These are phyloP conservation scores for Platycheirus rosarum DNA, from an alignment of 2,888 invertebrate species.

Conservation along the genomic window DNA sequence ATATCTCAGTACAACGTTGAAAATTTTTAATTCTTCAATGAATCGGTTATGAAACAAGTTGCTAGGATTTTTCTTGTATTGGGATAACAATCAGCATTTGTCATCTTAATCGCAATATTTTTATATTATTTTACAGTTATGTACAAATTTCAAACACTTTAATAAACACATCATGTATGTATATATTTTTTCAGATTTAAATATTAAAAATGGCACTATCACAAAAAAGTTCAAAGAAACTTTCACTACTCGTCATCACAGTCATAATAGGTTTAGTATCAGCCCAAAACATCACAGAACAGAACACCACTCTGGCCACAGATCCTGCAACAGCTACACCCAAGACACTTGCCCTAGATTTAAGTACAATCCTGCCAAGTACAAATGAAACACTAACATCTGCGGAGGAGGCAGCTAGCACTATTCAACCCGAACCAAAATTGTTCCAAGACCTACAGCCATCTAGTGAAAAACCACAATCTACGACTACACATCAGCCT, in stretches of 20 bases:
- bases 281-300: conserved; percentile 28
- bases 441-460: not conserved
- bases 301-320: not conserved
- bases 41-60: too few species aligned
- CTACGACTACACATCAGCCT: not conserved
- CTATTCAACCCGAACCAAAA: not conserved
- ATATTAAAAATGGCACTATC: conserved; percentile 7
- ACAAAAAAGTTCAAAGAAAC: conserved; percentile 6
- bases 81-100: too few species aligned
- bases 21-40: too few species aligned
- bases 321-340: not conserved
- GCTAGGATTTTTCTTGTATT: too few species aligned
- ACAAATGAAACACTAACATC: not conserved
- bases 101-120: too few species aligned
- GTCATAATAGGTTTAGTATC: conserved; percentile 9
- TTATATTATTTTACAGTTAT: too few species aligned
- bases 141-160: too few species aligned
- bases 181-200: not conserved
- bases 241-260: not conserved
- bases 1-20: too few species aligned
- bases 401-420: not conserved
- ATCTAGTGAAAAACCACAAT: conserved; percentile 15
- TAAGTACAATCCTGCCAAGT: conserved; percentile 22
- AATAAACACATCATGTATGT: too few species aligned
- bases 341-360: conserved; percentile 11